phyloP scores from a whole-genome alignment of 2,888 invertebrate species.

The Epinotia bilunana region DNA sequence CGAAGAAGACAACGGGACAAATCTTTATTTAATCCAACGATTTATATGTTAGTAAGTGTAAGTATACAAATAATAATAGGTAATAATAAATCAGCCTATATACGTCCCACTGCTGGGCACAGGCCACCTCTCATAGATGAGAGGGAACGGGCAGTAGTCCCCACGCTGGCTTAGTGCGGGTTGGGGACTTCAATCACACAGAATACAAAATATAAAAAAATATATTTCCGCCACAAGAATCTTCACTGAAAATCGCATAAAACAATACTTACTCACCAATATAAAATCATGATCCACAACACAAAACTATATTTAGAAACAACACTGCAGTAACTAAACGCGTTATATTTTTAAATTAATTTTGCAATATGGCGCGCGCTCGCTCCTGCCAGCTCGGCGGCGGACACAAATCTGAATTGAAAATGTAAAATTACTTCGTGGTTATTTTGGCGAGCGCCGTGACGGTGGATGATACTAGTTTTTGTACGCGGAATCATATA shows the following conservation, averaged over 20 bases:
- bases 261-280: slow-evolving; percentile 73
- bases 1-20: not conserved
- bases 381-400: slow-evolving; percentile 61
- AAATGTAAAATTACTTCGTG: slow-evolving; percentile 74
- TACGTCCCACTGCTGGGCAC: too few relatives aligned
- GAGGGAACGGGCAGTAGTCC: too few relatives aligned
- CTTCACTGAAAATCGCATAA: slow-evolving; percentile 27
- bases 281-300: slow-evolving; percentile 72
- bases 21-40: not conserved
- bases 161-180: too few relatives aligned
- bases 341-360: slow-evolving; percentile 57
- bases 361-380: slow-evolving; percentile 57
- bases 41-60: not conserved
- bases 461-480: slow-evolving; percentile 22
- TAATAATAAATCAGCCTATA: too few relatives aligned
- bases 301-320: slow-evolving; percentile 53
- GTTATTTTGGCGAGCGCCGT: slow-evolving; percentile 53
- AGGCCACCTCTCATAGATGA: too few relatives aligned
- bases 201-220: not conserved
- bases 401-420: slow-evolving; percentile 68
- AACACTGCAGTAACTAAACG: slow-evolving; percentile 49
- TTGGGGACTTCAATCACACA: too few relatives aligned
- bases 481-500: slow-evolving; percentile 23
- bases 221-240: slow-evolving; percentile 48
- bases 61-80: not conserved